Conservation (phyloP, 2,797 vertebrate genomes). For the Takifugu ocellatus region DNA sequence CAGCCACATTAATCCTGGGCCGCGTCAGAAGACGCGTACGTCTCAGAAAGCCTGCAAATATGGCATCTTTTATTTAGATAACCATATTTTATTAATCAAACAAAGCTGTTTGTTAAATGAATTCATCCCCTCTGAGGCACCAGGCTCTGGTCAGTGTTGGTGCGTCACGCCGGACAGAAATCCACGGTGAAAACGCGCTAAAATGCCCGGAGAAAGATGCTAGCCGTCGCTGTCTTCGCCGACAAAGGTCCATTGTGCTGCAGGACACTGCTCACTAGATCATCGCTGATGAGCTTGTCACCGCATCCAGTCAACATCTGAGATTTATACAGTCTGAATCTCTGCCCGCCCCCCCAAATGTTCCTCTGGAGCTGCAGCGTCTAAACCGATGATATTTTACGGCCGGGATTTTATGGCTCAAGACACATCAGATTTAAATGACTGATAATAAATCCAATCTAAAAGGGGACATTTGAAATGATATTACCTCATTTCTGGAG, state of each 20-base stretch:
- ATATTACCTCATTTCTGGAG: constrained; percentile 63
- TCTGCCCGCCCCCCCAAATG: constrained; percentile 46
- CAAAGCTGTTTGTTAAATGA: constrained; percentile 8
- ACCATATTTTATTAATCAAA: too few species aligned
- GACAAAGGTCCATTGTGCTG: constrained; percentile 49
- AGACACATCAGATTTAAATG: constrained; percentile 68
- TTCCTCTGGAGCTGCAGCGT: constrained; percentile 44
- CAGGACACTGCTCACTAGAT: constrained; percentile 58
- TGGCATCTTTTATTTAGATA: background rate
- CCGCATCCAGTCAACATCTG: constrained; percentile 58
- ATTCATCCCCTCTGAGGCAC: constrained; percentile 10
- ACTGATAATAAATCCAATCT: constrained; percentile 72
- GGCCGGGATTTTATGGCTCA: constrained; percentile 60
- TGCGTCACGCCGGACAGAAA: constrained; percentile 12
- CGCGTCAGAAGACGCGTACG: constrained; percentile 22
- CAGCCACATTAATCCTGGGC: constrained; percentile 35
- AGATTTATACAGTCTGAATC: constrained; percentile 66
- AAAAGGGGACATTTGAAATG: constrained; percentile 68
- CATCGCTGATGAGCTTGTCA: constrained; percentile 67
- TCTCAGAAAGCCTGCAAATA: constrained; percentile 32
- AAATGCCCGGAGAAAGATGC: constrained; percentile 38
- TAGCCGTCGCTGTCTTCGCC: constrained; percentile 46
- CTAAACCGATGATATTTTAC: constrained; percentile 69
- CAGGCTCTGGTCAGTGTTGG: constrained; percentile 11
- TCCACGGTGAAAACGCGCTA: constrained; percentile 21